Conservation (phyloP, 2,113 vertebrate species). For the Callospermophilus lateralis region DNA sequence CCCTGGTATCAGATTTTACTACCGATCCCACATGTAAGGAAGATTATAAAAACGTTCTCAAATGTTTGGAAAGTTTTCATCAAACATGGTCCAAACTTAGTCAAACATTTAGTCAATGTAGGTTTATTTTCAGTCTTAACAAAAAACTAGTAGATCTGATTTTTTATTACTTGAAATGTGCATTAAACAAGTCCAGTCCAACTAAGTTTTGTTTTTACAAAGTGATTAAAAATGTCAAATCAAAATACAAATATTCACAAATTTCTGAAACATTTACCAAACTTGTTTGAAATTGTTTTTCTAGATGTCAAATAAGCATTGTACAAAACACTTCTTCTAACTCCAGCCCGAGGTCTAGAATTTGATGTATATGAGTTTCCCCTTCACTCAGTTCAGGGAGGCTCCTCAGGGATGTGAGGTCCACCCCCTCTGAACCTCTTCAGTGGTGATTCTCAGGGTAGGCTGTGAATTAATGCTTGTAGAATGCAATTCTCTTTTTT, state of each 20-base stretch:
- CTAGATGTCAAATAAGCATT: neutral
- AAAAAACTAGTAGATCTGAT: slow-evolving; percentile 38
- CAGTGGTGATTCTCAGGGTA: neutral
- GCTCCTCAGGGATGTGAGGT: neutral
- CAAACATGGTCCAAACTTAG: slow-evolving; percentile 46
- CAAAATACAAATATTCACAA: slow-evolving; percentile 26
- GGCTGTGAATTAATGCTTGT: neutral
- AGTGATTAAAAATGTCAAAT: neutral
- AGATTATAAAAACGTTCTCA: slow-evolving; percentile 56
- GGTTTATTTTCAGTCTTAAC: slow-evolving; percentile 67
- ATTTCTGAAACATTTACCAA: slow-evolving; percentile 36
- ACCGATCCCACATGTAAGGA: slow-evolving; percentile 36
- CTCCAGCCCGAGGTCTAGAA: neutral
- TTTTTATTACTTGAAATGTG: slow-evolving; percentile 37
- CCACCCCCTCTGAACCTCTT: neutral
- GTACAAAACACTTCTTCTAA: neutral
- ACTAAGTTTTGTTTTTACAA: neutral
- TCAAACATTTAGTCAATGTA: slow-evolving; percentile 71
- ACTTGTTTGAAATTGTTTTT: slow-evolving; percentile 43
- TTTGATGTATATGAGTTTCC: neutral
- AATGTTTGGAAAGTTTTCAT: slow-evolving; percentile 70
- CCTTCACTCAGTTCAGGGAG: neutral
- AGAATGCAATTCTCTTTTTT: neutral
- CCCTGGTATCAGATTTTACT: slow-evolving; percentile 62
- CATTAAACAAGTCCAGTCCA: slow-evolving; percentile 28